Conservation (phyloP, 1,140 invertebrate genomes). For the Drosophila saltans region DNA sequence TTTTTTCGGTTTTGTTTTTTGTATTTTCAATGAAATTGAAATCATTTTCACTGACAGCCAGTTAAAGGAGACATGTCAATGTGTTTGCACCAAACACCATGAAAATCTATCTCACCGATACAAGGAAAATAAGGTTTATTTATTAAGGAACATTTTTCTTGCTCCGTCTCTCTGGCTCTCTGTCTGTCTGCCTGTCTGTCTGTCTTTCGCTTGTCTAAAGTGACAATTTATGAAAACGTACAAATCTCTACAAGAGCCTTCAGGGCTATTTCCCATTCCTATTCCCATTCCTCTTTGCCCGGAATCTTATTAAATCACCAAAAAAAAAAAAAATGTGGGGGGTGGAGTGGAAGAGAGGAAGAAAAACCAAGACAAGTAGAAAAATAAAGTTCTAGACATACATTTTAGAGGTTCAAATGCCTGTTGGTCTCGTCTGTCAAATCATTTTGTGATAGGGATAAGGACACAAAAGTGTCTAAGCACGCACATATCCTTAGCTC, state of each 20-base stretch:
- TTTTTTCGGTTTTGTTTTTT: background rate
- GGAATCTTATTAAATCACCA: constrained; percentile 61
- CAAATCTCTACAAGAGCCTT: constrained; percentile 60
- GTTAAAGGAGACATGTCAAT: constrained; percentile 62
- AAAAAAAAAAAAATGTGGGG: background rate
- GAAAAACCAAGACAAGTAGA: background rate
- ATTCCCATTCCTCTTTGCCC: background rate
- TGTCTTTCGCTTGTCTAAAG: constrained; percentile 14
- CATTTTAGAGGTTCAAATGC: constrained; percentile 54
- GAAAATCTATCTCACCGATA: constrained; percentile 39
- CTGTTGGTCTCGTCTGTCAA: constrained; percentile 72
- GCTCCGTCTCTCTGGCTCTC: background rate
- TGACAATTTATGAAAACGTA: constrained; percentile 50
- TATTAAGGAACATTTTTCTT: constrained; percentile 27
- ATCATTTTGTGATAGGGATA: constrained; percentile 77
- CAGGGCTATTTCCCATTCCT: constrained; percentile 13
- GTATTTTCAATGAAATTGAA: constrained; percentile 63
- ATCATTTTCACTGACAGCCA: constrained; percentile 70
- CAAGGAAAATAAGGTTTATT: constrained; percentile 70
- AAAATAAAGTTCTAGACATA: constrained; percentile 25
- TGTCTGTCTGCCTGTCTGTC: background rate
- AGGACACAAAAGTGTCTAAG: constrained; percentile 42
- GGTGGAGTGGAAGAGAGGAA: background rate
- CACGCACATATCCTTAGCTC: constrained; percentile 51
- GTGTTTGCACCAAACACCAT: constrained; percentile 14